A percentile compares a stretch with the other conserved stretches of the same genome.
phyloP scores from a whole-genome alignment of 2,888 invertebrate species.

The Tipula lateralis region DNA sequence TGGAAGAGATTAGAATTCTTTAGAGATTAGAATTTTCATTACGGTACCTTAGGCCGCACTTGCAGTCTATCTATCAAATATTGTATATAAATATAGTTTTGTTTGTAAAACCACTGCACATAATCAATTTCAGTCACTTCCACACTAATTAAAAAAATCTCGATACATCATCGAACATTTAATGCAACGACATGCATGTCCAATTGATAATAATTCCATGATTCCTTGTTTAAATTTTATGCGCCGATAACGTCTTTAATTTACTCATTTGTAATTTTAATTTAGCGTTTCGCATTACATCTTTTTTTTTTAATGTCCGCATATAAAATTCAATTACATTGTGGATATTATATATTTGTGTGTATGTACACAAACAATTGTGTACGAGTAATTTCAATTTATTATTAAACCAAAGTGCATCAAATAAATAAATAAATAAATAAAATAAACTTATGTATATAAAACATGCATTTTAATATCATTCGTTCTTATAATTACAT shows the following conservation, averaged over 20 bases:
- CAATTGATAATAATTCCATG: neutral
- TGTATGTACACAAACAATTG: neutral
- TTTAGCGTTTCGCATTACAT: neutral
- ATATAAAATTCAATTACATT: neutral
- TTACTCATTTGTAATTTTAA: neutral
- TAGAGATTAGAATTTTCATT: too few species aligned
- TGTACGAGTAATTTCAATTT: neutral
- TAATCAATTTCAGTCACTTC: too few species aligned
- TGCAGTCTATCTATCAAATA: too few species aligned
- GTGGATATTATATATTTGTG: neutral
- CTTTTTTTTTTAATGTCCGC: neutral
- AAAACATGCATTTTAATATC: neutral
- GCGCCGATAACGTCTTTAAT: neutral
- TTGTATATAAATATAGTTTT: too few species aligned
- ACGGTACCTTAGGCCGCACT: too few species aligned
- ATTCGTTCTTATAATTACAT: conserved; percentile 14
- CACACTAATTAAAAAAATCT: too few species aligned
- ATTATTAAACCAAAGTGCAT: neutral
- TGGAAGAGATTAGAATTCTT: too few species aligned
- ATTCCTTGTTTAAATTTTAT: neutral
- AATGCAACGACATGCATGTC: too few species aligned
- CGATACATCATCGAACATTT: too few species aligned
- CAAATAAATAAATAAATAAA: neutral
- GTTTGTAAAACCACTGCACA: too few species aligned
- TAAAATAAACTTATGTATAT: neutral